Conservation (phyloP, 2,888 invertebrate species). For the Prenolepis imparis region DNA sequence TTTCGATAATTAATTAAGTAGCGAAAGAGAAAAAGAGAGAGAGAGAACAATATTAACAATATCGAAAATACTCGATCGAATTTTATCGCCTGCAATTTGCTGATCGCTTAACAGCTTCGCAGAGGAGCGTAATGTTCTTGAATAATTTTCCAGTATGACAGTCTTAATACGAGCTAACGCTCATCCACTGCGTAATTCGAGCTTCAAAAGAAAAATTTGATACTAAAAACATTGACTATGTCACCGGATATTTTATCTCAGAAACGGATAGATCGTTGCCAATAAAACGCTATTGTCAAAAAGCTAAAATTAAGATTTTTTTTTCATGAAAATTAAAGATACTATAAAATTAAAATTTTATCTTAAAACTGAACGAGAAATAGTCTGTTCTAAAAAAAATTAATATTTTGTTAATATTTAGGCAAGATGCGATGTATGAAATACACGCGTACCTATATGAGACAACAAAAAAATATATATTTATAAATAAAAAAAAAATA, state of each 20-base stretch:
- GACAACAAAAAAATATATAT: not conserved
- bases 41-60: slow-evolving; percentile 12
- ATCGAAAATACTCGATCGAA: slow-evolving; percentile 32
- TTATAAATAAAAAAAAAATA: not conserved
- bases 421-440: not conserved
- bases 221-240: slow-evolving; percentile 49
- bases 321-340: slow-evolving; percentile 18
- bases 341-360: not conserved
- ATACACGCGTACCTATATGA: not conserved
- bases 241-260: slow-evolving; percentile 53
- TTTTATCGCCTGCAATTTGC: slow-evolving; percentile 33
- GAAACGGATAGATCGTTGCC: slow-evolving; percentile 37
- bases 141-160: slow-evolving; percentile 45
- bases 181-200: slow-evolving; percentile 39
- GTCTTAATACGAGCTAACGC: slow-evolving; percentile 48
- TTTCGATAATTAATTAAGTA: slow-evolving; percentile 35
- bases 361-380: not conserved
- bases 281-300: slow-evolving; percentile 35
- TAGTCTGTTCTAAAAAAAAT: not conserved
- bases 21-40: not conserved
- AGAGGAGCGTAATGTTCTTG: slow-evolving; percentile 34
- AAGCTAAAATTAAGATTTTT: slow-evolving; percentile 28
- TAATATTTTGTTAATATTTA: not conserved
- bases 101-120: slow-evolving; percentile 36
- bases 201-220: slow-evolving; percentile 55